Evolutionary conservation across 2,797 vertebrate species (phyloP).

Genomic region (Perodicticus potto): DNA sequence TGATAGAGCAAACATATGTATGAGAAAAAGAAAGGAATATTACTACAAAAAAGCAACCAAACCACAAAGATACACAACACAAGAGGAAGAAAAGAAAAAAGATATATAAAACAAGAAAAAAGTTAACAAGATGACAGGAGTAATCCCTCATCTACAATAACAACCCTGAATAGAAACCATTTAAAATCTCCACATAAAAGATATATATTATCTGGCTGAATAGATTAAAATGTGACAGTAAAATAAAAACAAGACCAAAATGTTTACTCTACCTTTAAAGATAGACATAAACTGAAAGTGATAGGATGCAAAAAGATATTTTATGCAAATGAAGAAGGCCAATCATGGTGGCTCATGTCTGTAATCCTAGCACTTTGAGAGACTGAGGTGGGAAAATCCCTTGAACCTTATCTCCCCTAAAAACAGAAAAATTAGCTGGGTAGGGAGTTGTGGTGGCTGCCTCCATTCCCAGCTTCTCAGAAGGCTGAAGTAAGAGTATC

Average conservation of each 20-base stretch:
- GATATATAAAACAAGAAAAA: neutral
- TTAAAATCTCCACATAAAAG: neutral
- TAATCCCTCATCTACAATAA: neutral
- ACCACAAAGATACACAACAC: neutral
- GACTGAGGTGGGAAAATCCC: no score
- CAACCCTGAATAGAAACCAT: neutral
- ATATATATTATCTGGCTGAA: neutral
- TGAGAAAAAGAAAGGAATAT: neutral
- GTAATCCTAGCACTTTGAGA: no score
- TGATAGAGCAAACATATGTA: neutral
- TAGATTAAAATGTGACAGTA: neutral
- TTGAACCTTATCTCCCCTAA: no score
- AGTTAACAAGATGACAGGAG: neutral
- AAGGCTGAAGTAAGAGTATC: no score
- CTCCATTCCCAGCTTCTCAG: no score
- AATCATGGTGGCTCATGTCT: no score
- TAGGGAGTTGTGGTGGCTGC: no score
- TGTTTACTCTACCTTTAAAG: neutral
- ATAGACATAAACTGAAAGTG: neutral
- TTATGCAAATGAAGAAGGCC: neutral
- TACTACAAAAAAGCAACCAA: neutral
- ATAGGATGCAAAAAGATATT: neutral
- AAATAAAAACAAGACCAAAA: neutral
- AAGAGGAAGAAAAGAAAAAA: neutral
- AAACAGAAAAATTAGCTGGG: no score